Conservation (phyloP, 2,888 invertebrate species). For the Lordiphosa andalusiaca region DNA sequence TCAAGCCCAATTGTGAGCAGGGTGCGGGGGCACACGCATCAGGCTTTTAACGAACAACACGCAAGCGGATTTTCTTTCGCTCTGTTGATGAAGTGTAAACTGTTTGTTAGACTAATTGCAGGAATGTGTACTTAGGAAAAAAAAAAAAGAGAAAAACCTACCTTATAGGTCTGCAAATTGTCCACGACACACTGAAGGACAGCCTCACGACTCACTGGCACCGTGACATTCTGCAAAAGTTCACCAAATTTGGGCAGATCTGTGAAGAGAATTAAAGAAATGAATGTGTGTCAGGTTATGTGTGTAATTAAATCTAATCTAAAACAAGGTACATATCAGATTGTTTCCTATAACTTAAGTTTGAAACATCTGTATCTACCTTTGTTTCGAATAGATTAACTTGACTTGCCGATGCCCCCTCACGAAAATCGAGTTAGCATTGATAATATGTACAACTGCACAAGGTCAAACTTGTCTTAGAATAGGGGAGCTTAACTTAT, state of each 20-base stretch:
- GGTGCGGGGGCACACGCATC: constrained; percentile 53
- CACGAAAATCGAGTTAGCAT: not conserved
- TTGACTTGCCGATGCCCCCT: not conserved
- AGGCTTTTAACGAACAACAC: constrained; percentile 53
- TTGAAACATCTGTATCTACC: constrained; percentile 61
- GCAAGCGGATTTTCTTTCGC: constrained; percentile 40
- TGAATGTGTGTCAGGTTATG: too few species aligned
- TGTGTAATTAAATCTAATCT: constrained; percentile 26
- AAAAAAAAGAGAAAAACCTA: constrained; percentile 76
- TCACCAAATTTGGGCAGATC: constrained; percentile 86
- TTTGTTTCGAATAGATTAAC: constrained; percentile 44
- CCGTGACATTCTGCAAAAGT: constrained; percentile 85
- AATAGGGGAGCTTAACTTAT: constrained; percentile 67
- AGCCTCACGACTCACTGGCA: constrained; percentile 85
- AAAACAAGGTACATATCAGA: constrained; percentile 59
- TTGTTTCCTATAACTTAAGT: constrained; percentile 35
- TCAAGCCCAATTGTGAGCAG: constrained; percentile 29
- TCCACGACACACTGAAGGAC: constrained; percentile 86
- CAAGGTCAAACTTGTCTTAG: constrained; percentile 52
- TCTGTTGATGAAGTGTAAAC: constrained; percentile 71
- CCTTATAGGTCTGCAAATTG: constrained; percentile 86
- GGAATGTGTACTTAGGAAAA: constrained; percentile 6
- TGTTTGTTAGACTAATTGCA: constrained; percentile 24
- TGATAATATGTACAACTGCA: not conserved
- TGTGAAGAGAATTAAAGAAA: constrained; percentile 72